A percentile compares a stretch with the other conserved stretches of the same genome.
phyloP scores from a whole-genome alignment of 1,140 invertebrate genomes.

The Pogonomyrmex barbatus region DNA sequence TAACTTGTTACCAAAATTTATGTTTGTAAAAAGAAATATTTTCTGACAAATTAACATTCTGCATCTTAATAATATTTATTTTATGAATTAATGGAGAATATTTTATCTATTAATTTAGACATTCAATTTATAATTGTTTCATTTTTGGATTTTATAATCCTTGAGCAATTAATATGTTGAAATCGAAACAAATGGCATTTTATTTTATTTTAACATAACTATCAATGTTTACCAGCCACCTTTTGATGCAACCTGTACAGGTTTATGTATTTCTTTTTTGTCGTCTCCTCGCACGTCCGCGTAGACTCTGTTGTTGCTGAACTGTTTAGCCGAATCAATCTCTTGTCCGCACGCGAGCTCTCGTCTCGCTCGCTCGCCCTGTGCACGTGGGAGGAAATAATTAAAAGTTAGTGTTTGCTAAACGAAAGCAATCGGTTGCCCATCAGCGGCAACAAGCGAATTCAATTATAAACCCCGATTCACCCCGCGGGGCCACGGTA shows the following conservation, averaged over 20 bases:
- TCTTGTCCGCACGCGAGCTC: conserved; percentile 59
- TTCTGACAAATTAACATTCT: background rate
- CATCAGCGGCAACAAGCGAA: conserved; percentile 78
- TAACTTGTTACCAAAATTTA: background rate
- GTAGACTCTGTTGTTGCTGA: conserved; percentile 76
- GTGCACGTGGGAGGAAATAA: conserved; percentile 72
- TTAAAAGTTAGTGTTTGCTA: conserved; percentile 82
- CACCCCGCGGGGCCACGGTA: conserved; percentile 3
- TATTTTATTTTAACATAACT: background rate
- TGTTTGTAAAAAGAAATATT: background rate
- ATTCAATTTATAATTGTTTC: background rate
- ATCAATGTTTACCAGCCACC: background rate
- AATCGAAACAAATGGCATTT: background rate
- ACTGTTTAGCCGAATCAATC: conserved; percentile 79
- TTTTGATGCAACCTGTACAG: conserved; percentile 28
- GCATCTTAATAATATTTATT: background rate
- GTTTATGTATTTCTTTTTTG: conserved; percentile 39
- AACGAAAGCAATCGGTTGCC: conserved; percentile 80
- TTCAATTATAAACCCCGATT: conserved; percentile 80
- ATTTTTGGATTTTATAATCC: background rate
- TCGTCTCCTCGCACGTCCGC: conserved; percentile 27
- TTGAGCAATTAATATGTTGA: background rate
- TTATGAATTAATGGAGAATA: background rate
- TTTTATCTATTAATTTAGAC: background rate
- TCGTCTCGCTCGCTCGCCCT: background rate